phyloP scores from a whole-genome alignment of 1,140 invertebrate species.

The Copidosoma floridanum region DNA sequence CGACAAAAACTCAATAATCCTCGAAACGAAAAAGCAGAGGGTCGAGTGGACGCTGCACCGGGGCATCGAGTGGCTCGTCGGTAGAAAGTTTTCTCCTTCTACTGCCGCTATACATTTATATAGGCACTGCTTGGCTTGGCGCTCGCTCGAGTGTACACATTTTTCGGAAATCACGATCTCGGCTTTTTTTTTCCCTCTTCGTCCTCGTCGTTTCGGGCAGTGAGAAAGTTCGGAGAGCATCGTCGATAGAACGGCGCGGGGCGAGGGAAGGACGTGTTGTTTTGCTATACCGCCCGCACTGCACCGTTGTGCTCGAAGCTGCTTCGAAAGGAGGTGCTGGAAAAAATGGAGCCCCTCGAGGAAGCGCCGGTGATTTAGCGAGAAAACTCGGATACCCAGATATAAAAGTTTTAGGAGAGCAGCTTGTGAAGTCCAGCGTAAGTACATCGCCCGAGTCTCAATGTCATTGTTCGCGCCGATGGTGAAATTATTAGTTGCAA shows the following conservation, averaged over 20 bases:
- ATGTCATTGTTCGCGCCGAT: too few relatives aligned
- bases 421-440: too few relatives aligned
- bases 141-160: slow-evolving; percentile 9
- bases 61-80: slow-evolving; percentile 19
- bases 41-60: slow-evolving; percentile 23
- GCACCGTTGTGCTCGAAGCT: too few relatives aligned
- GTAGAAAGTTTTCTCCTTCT: slow-evolving; percentile 16
- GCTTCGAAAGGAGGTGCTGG: too few relatives aligned
- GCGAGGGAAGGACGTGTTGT: not conserved
- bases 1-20: slow-evolving; percentile 56
- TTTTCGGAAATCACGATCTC: slow-evolving; percentile 24
- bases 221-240: slow-evolving; percentile 21
- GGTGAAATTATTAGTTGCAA: too few relatives aligned
- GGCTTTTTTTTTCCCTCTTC: not conserved
- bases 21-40: slow-evolving; percentile 36
- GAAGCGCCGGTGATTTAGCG: too few relatives aligned
- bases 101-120: not conserved
- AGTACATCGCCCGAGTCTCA: too few relatives aligned
- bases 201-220: not conserved
- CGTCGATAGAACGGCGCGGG: too few relatives aligned
- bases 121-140: not conserved
- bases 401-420: too few relatives aligned
- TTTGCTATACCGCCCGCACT: too few relatives aligned
- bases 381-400: too few relatives aligned
- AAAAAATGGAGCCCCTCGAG: too few relatives aligned